Percentiles rank a stretch among this genome's conserved stretches.
Evolutionary conservation across 2,113 vertebrate genomes (phyloP).

Genomic region (Semnopithecus entellus): DNA sequence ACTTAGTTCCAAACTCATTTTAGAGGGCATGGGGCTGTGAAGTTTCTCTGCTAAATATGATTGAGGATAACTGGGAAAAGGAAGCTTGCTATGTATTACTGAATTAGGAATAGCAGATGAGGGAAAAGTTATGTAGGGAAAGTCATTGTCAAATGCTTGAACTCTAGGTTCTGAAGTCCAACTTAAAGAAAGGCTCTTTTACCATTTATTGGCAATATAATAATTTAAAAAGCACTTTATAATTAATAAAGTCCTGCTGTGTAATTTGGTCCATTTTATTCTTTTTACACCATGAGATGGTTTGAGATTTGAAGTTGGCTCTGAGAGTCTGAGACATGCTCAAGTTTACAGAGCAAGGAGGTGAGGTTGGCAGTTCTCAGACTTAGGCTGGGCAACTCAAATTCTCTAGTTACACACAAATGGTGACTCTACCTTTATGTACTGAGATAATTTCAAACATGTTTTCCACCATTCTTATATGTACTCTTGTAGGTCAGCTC

Average conservation of each 20-base stretch:
- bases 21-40: conserved; percentile 22
- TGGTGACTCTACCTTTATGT: not conserved
- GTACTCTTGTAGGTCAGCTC: not conserved
- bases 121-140: not conserved
- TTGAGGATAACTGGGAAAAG: conserved; percentile 16
- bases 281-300: not conserved
- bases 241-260: not conserved
- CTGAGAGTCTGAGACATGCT: not conserved
- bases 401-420: not conserved
- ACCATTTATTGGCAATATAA: not conserved
- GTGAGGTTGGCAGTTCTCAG: not conserved
- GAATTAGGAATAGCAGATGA: not conserved
- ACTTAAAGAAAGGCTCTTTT: not conserved
- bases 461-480: not conserved
- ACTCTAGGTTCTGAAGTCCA: not conserved
- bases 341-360: not conserved
- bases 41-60: conserved; percentile 36
- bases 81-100: not conserved
- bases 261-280: not conserved
- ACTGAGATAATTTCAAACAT: not conserved
- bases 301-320: not conserved
- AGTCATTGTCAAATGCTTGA: not conserved
- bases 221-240: not conserved
- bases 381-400: not conserved
- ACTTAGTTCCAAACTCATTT: conserved; percentile 57